Evolutionary conservation across 2,888 invertebrate species (phyloP), one percentile per base, ranked within the genome.

Genomic region (Ernsta delagoae): DNA sequence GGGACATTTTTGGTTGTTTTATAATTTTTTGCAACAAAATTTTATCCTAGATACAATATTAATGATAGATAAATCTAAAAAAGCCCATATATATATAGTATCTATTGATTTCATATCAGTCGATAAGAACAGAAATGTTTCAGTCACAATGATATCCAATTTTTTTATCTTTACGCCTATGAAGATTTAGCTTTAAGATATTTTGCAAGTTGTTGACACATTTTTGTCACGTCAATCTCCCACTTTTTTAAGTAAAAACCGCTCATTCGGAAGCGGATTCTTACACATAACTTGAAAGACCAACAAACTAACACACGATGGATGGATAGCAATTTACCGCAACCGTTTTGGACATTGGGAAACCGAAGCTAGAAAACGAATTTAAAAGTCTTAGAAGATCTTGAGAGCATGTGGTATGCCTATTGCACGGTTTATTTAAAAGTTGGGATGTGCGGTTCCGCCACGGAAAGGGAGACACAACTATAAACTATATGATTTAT

Each of bases 331-430:
- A 54, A 63, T 64, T 65, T 31, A n/a, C 65, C 59, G 48, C 50
- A 59, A 50, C 53, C 53, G 53, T 59, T 66, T 66, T 12, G 16
- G 60, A 60, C 59, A 43, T 45, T 48, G 59, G 5, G 53, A 60
- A 66, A 59, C 59, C 50, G 43, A 53, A 59, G 31, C 59, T 60
- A 8, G 66, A 50, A 66, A 59, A 34, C 36, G 57, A 34, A 24
- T 45, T 36, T 65, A 65, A 65, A 66, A 60, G 66, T 66, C 31
- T 60, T 53, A 66, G 59, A 60, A 66, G 66, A 66, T 60, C 12
- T 24, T 24, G 24, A 24, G 24, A 24, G 24, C 24, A 24, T 24
- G 24, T 24, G 24, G 24, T 3, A 3, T 24, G 1, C 24, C 24
- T 24, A 36, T n/a, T 59, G 45, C 50, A 39, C 43, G 45, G 59